Evolutionary conservation across 1,140 invertebrate species (phyloP), one percentile per base, ranked within the genome.

Genomic region (Rhizoglyphus robini): DNA sequence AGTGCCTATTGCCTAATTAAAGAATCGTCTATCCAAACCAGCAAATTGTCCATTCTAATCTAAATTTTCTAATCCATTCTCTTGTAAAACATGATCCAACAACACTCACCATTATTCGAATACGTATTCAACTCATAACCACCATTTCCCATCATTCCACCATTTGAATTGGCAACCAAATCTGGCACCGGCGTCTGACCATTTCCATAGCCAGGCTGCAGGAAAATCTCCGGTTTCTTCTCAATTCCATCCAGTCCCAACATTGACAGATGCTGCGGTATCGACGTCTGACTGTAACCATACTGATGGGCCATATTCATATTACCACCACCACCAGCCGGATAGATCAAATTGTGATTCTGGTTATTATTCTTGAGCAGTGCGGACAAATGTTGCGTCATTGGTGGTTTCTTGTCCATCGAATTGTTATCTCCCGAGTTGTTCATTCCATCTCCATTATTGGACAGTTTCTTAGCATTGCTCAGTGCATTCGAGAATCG

Each of bases 141-240:
- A 54, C 1, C 29, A 31, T 4, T 49, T 30, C 11, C 23, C 18
- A 57, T 34, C 38, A 58, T 67, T 31, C 27, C 59, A 30, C 25
- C 54, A 57, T 57, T 51, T 25, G 49, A 48, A 32, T 25, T 67
- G 20, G 69, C 3, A 62, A 57, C 65, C 69, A 70, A 31, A 67
- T 68, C 65, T 71, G 34, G 69, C 5, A 69, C 69, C 38, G 71
- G 70, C 31, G 61, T 57, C 58, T 69, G 66, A 60, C 71, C 69
- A 15, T 70, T 70, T 47, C 67, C 69, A 54, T 71, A 72, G 23
- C 69, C 70, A 30, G 67, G 69, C 25, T 61, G 11, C 15, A 32
- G n/a, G 25, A 67, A 67, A 1, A 36, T 67, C n/a, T 67, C 71
- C 65, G 58, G 68, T 70, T 63, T 72, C 68, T 46, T 68, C 57